Conservation (phyloP, 2,113 vertebrate genomes). For the Oryzias melastigma region DNA sequence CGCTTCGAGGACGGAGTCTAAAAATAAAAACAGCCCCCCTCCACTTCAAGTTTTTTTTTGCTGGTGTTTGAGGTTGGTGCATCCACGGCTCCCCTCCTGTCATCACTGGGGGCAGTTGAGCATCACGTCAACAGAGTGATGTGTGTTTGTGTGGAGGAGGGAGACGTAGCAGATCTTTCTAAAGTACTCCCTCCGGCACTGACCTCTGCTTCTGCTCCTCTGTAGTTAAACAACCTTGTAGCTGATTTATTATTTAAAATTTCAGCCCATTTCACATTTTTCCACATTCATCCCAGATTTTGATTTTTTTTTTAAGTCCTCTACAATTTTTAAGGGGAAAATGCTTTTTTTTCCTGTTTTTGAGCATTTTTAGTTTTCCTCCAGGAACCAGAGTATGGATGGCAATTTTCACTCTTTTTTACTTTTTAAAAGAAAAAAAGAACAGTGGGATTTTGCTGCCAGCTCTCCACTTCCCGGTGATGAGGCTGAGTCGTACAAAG, state of each 20-base stretch:
- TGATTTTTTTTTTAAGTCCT: too few species aligned
- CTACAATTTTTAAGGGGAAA: too few species aligned
- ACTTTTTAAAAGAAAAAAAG: slow-evolving; percentile 24
- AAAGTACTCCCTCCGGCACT: slow-evolving; percentile 25
- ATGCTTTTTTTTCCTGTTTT: neutral
- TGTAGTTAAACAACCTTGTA: slow-evolving; percentile 1
- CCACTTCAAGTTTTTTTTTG: neutral
- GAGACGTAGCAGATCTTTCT: neutral
- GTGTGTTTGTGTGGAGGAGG: neutral
- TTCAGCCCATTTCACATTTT: neutral
- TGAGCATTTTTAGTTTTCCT: slow-evolving; percentile 1
- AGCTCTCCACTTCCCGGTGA: slow-evolving; percentile 2
- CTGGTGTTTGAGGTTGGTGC: slow-evolving; percentile 9
- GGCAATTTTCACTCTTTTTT: slow-evolving; percentile 5
- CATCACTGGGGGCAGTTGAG: slow-evolving; percentile 11
- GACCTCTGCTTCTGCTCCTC: slow-evolving; percentile 20
- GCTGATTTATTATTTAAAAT: slow-evolving; percentile 15
- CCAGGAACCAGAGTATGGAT: slow-evolving; percentile 7
- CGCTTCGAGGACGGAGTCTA: neutral
- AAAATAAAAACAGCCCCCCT: neutral
- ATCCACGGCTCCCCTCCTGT: slow-evolving; percentile 15
- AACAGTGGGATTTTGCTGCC: slow-evolving; percentile 20
- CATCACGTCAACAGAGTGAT: slow-evolving; percentile 9
- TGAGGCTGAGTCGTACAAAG: neutral
- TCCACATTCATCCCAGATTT: too few species aligned